Evolutionary conservation across 2,797 vertebrate species (phyloP), one percentile per base, ranked within the genome.

Genomic region (Lates japonicus): DNA sequence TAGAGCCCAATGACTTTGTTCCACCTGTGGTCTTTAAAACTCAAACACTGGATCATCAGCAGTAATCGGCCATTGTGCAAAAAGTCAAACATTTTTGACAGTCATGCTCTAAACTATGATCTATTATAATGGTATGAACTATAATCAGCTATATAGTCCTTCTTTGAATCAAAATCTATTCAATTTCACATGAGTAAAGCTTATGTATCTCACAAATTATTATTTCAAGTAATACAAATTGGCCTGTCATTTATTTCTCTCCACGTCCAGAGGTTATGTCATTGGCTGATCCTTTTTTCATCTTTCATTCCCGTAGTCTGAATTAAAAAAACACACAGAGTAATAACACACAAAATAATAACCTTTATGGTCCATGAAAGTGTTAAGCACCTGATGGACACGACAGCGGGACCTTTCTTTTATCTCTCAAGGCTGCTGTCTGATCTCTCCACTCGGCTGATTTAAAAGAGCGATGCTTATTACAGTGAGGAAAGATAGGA

Each of bases 381-480:
- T 46, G 66, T 71, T 46, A 37, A 71, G 35, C 29, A 78, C 46
- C 52, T 74, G 62, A 73, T 35, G 5, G 76, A 78, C 84, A 25
- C 49, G 29, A 66, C 55, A 49, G 49, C 49, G 0, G 74, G 68
- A 80, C 79, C 55, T 74, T 59, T 55, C 37, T 75, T 84, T 82
- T 76, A 89, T 89, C 79, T 81, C 33, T 25, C 12, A 16, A 68
- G 49, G 74, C 82, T 63, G 81, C 76, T 12, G 76, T 76, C 76
- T 81, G 76, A 87, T 88, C 81, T 82, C 69, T 22, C 57, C 70
- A 12, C 35, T 70, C 7, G 9, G 55, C 69, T 85, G 87, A 86
- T 89, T 87, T 86, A 87, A 92, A 91, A 82, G 78, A 82, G 68
- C 2, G 12, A 57, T 19, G 67, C 80, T 85, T 84, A 76, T 85